Evolutionary conservation across 1,140 invertebrate genomes (phyloP).

Genomic region (Calliopsis andreniformis): DNA sequence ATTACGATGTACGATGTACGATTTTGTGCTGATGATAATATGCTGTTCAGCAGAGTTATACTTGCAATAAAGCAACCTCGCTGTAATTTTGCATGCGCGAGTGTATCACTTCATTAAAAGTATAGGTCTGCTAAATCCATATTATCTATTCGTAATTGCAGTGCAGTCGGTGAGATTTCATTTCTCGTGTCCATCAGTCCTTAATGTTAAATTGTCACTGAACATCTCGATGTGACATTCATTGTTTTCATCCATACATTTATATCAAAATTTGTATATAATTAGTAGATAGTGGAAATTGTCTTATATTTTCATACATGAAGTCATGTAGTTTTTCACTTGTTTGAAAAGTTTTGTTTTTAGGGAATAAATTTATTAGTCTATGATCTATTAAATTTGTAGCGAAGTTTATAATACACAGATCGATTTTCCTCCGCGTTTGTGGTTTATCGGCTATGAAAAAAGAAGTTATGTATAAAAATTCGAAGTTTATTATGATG

Average conservation of each 20-base stretch:
- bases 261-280: slow-evolving; percentile 49
- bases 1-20: too few relatives aligned
- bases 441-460: slow-evolving; percentile 32
- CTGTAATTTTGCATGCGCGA: too few relatives aligned
- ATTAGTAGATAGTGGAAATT: not conserved
- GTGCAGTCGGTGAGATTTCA: too few relatives aligned
- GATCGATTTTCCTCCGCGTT: slow-evolving; percentile 34
- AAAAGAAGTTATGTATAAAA: slow-evolving; percentile 35
- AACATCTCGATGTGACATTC: not conserved
- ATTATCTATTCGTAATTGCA: too few relatives aligned
- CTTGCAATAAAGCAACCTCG: too few relatives aligned
- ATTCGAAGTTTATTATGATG: slow-evolving; percentile 51
- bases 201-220: slow-evolving; percentile 11
- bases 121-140: too few relatives aligned
- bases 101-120: too few relatives aligned
- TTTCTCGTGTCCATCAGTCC: too few relatives aligned
- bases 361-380: slow-evolving; percentile 41
- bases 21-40: too few relatives aligned
- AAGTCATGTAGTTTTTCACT: slow-evolving; percentile 19
- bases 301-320: slow-evolving; percentile 41
- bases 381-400: slow-evolving; percentile 49
- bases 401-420: slow-evolving; percentile 48
- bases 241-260: slow-evolving; percentile 3
- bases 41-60: too few relatives aligned
- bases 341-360: slow-evolving; percentile 27